Percentiles rank a stretch among this genome's conserved stretches.
Conservation (phyloP, 2,797 vertebrate species). For the Manis crassicaudata region DNA sequence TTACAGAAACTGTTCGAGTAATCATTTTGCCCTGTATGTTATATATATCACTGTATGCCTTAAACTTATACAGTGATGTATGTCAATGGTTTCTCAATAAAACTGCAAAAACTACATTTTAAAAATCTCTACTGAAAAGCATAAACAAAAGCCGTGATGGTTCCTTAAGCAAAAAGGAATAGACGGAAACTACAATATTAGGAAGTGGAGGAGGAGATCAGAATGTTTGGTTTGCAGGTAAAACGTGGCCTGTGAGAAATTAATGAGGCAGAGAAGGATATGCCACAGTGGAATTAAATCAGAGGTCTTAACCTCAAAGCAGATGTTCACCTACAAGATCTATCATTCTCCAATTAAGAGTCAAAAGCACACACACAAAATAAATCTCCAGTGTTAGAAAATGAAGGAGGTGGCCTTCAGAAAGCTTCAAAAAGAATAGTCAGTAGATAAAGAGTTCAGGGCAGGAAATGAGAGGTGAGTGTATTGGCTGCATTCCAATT, state of each 20-base stretch:
- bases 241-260: not conserved
- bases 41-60: not conserved
- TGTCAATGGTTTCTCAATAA: not conserved
- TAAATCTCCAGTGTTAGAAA: not conserved
- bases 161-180: not conserved
- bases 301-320: slow-evolving; percentile 12
- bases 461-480: not conserved
- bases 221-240: not conserved
- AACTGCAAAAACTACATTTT: not conserved
- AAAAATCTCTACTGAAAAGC: not conserved
- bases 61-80: not conserved
- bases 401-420: not conserved
- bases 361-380: not conserved
- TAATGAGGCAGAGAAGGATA: not conserved
- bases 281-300: not conserved
- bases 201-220: rapidly evolving
- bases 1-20: not conserved
- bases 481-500: not conserved
- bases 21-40: not conserved
- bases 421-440: not conserved
- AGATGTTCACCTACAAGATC: not conserved
- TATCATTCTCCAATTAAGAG: slow-evolving; percentile 51
- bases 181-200: not conserved
- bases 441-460: not conserved
- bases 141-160: slow-evolving; percentile 1